Base-by-base conservation (phyloP, 2,888 invertebrate genomes). In the Drosophila paucipuncta region DNA sequence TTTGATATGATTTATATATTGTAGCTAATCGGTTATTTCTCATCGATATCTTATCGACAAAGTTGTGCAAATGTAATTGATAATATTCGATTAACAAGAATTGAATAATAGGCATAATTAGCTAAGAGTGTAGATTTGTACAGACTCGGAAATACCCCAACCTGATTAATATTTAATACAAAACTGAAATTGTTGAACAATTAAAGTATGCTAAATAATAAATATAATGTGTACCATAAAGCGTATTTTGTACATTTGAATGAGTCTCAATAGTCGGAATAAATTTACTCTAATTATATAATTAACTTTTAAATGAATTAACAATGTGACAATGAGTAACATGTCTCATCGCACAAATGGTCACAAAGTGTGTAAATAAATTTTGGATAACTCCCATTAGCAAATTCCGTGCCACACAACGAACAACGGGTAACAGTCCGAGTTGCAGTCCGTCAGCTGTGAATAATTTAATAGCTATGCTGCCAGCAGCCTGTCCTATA, bases 381-480 rank as follows among this genome's bases (percentile, higher is more conserved):
- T 53, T 54, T 25, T 7, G n/a, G 49, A 5, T 25, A 47, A 49
- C 33, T 30, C 10, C 16, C 10, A 30, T 16, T 16, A 31, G 37
- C 11, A 57, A 33, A 25, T 50, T 60, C 22, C 28, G 28, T 11
- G 31, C 3, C 33, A 7, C 33, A 49, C 33, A 49, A 59, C 37
- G 25, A 47, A 47, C 47, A 25, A 47, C 35, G 25, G 31, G 13
- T 49, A 54, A 58, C 11, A 31, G 58, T 37, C 30, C 25, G 35
- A 22, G 25, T 47, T 50, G 35, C 47, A 31, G 22, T 43, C 52
- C 18, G n/a, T n/a, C 28, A 47, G 30, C 54, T 59, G 62, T 73
- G 35, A 68, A 57, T 57, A 55, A 68, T 74, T 39, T 31, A 68
- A 35, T 52, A 4, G n/a, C n/a, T 35, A 10, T 30, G 18, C 16